Base-by-base conservation (phyloP, 2,888 invertebrate genomes). In the Brachypalpus laphriformis region DNA sequence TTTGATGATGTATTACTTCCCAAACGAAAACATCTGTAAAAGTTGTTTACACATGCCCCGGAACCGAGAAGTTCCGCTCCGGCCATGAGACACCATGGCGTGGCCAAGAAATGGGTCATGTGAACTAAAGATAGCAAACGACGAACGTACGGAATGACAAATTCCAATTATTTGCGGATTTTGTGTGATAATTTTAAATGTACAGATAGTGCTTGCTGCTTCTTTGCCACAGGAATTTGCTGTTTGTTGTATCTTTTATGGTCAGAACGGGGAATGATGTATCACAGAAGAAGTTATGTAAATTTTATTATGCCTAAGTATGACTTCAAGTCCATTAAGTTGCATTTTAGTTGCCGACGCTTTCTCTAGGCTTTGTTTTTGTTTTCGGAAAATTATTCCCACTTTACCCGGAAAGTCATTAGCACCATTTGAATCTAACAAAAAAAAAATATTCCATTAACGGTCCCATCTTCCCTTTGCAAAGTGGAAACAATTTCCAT, bases 401-500 rank as follows among this genome's bases (percentile, higher is more conserved):
- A 47, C 16, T 31, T 31, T 18, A 22, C 14, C 18, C 4, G 40
- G 25, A 66, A 54, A 66, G 40, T 66, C 61, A 61, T 66, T 66
- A 76, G 28, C 47, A 65, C 5, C 65, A 66, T 66, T 57, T 65
- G 25, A 75, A 57, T 25, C 28, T 56, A 28, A 8, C n/a, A n/a
- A 37, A 45, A 25, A 8, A 49, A 54, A 51, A 40, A 18, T 22
- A 61, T 34, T 37, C 56, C 70, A 77, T 77, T 66, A 57, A 49
- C 34, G 42, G 42, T 45, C 34, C 8, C 34, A 45, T 70, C 25
- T 20, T 28, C 34, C 8, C 18, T 42, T 20, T 40, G 63, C 18
- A 34, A 61, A 81, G 54, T 61, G 68, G 11, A 68, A 74, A 61
- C 61, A 57, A 81, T 75, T 75, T 65, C 40, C 59, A 82, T 82